These are phyloP conservation scores for Caenorhabditis sp. DNA, from an alignment of 2,888 invertebrate species.

Conservation along the genomic window DNA sequence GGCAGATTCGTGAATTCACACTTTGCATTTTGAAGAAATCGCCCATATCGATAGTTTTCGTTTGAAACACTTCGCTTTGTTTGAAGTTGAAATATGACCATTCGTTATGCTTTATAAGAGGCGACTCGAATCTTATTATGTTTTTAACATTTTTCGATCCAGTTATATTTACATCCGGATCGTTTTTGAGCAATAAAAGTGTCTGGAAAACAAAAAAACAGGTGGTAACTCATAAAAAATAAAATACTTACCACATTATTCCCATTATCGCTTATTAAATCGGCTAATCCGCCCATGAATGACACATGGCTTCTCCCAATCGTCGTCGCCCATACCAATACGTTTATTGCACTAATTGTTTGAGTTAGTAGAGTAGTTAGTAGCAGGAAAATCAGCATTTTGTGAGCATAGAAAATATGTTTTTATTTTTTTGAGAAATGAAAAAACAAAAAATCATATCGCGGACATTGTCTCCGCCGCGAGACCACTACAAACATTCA, in stretches of 20 bases:
- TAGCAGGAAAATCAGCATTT: not conserved
- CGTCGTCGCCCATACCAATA: constrained; percentile 11
- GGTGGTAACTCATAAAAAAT: not conserved
- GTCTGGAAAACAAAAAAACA: constrained; percentile 20
- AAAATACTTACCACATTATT: constrained; percentile 12
- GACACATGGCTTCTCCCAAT: constrained; percentile 10
- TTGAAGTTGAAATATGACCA: constrained; percentile 25
- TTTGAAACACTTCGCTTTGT: constrained; percentile 26
- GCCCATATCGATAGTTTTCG: constrained; percentile 22
- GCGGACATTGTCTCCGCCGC: not conserved
- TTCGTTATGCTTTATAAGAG: constrained; percentile 2
- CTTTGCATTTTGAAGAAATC: constrained; percentile 37
- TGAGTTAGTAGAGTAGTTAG: not conserved
- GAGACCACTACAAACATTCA: not conserved
- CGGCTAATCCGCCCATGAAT: constrained; percentile 14
- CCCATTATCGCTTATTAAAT: constrained; percentile 2
- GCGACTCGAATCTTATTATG: constrained; percentile 9
- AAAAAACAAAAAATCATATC: not conserved
- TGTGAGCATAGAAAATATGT: no score
- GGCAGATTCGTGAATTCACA: constrained; percentile 32
- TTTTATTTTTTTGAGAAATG: not conserved
- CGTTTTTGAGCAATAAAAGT: constrained; percentile 34
- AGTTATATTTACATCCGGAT: constrained; percentile 27
- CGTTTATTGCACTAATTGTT: not conserved
- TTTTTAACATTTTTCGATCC: constrained; percentile 10